Evolutionary conservation across 2,888 invertebrate genomes (phyloP).

Genomic region (Gari tellinella): DNA sequence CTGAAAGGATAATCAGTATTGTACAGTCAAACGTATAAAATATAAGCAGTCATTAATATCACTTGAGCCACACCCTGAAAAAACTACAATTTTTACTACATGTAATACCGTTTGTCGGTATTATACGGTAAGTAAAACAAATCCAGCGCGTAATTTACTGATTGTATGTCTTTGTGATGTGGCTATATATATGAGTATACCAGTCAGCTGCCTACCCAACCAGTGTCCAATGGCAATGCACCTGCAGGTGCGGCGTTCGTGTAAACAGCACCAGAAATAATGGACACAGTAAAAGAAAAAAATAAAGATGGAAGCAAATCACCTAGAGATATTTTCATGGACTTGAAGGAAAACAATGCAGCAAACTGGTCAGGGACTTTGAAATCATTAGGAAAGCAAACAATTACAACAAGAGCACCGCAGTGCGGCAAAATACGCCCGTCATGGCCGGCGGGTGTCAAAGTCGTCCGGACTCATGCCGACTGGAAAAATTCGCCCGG

Average conservation of each 20-base stretch:
- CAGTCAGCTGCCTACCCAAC: background rate
- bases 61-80: slow-evolving; percentile 5
- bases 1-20: background rate
- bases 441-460: too few species aligned
- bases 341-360: slow-evolving; percentile 1
- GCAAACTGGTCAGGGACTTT: slow-evolving; percentile 1
- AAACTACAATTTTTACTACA: too few species aligned
- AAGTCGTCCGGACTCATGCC: too few species aligned
- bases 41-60: background rate
- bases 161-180: background rate
- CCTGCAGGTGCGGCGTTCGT: background rate
- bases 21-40: background rate
- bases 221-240: background rate
- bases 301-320: too few species aligned
- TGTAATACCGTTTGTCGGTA: slow-evolving; percentile 4
- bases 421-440: too few species aligned
- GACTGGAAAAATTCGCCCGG: too few species aligned
- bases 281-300: slow-evolving; percentile 11
- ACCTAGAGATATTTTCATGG: slow-evolving; percentile 9
- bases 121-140: background rate
- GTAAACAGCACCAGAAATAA: slow-evolving; percentile 4
- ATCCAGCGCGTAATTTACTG: background rate
- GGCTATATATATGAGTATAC: slow-evolving; percentile 4
- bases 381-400: background rate
- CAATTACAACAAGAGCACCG: too few species aligned